Evolutionary conservation across 2,888 invertebrate species (phyloP).

Genomic region (Ariolimax columbianus): DNA sequence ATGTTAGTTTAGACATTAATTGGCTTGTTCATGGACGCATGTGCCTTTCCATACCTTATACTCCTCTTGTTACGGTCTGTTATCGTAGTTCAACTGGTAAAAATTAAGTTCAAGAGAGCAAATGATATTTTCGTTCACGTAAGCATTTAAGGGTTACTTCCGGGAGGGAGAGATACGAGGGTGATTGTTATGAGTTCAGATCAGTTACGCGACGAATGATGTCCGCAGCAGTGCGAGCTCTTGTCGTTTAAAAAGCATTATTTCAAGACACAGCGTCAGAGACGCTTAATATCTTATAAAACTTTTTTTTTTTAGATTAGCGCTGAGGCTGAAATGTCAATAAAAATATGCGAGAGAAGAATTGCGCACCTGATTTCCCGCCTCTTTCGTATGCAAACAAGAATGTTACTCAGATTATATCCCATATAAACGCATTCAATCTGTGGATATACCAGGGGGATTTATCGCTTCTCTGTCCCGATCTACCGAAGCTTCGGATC

Average conservation of each 20-base stretch:
- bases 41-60: no score
- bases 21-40: no score
- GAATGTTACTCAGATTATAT: constrained; percentile 35
- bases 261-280: not conserved
- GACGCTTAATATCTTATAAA: not conserved
- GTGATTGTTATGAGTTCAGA: not conserved
- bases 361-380: constrained; percentile 21
- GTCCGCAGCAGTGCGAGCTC: not conserved
- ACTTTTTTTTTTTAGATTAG: not conserved
- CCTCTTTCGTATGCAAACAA: constrained; percentile 41
- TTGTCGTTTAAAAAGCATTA: not conserved
- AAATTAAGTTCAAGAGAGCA: not conserved
- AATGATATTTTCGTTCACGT: not conserved
- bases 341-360: not conserved
- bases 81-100: not conserved
- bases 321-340: not conserved
- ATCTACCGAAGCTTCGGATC: not conserved
- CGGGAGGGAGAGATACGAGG: not conserved
- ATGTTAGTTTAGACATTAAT: no score
- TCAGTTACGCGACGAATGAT: not conserved
- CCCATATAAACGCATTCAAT: constrained; percentile 30
- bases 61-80: not conserved
- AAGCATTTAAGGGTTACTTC: not conserved
- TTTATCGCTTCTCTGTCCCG: not conserved
- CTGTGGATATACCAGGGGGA: constrained; percentile 31